Conservation (phyloP, 2,113 vertebrate genomes). For the Cephalophus harveyi region DNA sequence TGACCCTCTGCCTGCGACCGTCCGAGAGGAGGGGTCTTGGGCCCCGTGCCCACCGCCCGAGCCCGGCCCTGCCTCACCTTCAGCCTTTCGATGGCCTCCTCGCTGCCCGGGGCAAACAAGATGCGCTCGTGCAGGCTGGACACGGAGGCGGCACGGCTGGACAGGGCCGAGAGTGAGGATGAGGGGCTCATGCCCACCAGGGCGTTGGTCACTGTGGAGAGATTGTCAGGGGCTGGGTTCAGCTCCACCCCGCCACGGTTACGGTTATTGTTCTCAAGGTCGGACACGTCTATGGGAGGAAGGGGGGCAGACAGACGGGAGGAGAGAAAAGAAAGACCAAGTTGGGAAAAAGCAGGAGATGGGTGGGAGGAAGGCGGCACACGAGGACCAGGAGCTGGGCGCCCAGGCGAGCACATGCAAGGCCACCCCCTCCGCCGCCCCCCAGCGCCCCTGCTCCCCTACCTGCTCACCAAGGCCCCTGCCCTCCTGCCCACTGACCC, state of each 20-base stretch:
- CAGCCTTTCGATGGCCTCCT: constrained; percentile 96
- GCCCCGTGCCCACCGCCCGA: accelerated
- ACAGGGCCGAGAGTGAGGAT: constrained; percentile 92
- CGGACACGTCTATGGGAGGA: constrained; percentile 84
- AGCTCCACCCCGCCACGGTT: constrained; percentile 79
- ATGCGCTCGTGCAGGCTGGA: constrained; percentile 96
- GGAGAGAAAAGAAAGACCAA: constrained; percentile 77
- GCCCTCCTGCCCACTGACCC: not conserved
- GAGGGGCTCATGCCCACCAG: constrained; percentile 97
- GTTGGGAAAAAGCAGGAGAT: constrained; percentile 70
- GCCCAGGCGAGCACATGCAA: not conserved
- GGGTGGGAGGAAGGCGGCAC: constrained; percentile 69
- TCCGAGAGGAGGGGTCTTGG: not conserved
- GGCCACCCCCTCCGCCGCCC: not conserved
- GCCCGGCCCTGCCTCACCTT: constrained; percentile 83
- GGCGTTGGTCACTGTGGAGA: constrained; percentile 99
- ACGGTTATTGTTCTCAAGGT: constrained; percentile 90
- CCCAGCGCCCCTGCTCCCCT: accelerated
- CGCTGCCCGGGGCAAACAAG: constrained; percentile 94
- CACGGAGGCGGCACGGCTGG: constrained; percentile 94
- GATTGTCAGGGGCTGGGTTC: constrained; percentile 90
- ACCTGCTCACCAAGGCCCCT: not conserved
- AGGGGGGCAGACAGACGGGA: constrained; percentile 67
- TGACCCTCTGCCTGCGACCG: not conserved
- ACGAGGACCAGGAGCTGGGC: constrained; percentile 27